A percentile compares a stretch with the other conserved stretches of the same genome.
phyloP scores from a whole-genome alignment of 2,797 vertebrate species.

The Salarias fasciatus region DNA sequence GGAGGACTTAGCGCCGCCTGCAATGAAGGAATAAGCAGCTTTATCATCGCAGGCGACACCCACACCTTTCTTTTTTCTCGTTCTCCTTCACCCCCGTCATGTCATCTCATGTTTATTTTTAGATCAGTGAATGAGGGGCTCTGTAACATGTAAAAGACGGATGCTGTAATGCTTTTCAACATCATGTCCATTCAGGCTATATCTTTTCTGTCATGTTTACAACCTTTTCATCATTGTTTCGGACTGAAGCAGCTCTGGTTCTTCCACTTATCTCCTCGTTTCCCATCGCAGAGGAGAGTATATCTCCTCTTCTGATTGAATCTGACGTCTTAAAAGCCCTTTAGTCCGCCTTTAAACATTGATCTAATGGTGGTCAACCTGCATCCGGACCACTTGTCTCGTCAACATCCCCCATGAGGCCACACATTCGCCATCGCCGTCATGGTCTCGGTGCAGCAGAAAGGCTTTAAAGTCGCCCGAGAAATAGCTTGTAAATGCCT shows the following conservation, averaged over 20 bases:
- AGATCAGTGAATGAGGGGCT: constrained; percentile 29
- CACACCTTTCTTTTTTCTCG: constrained; percentile 25
- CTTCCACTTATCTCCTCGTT: constrained; percentile 15
- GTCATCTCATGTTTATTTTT: constrained; percentile 46
- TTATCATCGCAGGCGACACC: constrained; percentile 31
- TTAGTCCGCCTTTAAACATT: constrained; percentile 54
- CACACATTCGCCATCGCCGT: constrained; percentile 10
- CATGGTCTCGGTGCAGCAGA: constrained; percentile 2
- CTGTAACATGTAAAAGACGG: constrained; percentile 24
- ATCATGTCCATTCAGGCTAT: not conserved
- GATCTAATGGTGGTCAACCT: constrained; percentile 51
- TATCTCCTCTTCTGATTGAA: constrained; percentile 41
- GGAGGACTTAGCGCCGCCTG: constrained; percentile 37
- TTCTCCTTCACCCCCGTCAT: not conserved
- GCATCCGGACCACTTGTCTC: constrained; percentile 31
- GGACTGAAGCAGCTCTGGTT: not conserved
- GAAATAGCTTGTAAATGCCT: too few relatives aligned
- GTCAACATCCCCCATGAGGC: constrained; percentile 35
- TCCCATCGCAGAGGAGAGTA: constrained; percentile 1
- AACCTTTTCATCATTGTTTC: constrained; percentile 27
- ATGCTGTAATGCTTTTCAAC: constrained; percentile 34
- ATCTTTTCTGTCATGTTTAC: constrained; percentile 28
- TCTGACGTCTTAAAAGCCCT: constrained; percentile 63
- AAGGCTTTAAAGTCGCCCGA: too few relatives aligned
- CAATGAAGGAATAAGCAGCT: constrained; percentile 47